These are phyloP conservation scores for Gryllus longicercus DNA, from an alignment of 2,888 invertebrate genomes.

Conservation along the genomic window DNA sequence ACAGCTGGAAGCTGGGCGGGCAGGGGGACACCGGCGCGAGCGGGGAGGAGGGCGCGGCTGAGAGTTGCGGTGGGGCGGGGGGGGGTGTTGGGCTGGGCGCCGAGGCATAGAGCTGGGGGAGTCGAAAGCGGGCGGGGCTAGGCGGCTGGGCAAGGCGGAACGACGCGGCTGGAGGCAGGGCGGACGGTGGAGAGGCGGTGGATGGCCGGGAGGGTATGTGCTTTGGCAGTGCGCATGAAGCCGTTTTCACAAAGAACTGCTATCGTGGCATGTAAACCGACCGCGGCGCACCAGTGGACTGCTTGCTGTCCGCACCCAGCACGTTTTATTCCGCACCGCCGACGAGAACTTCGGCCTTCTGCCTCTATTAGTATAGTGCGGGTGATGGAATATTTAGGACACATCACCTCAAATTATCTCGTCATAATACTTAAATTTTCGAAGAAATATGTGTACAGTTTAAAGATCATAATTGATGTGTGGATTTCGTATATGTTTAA, in stretches of 20 bases:
- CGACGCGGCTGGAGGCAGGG: neutral
- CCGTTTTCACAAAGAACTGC: constrained; percentile 17
- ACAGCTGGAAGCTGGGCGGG: too few relatives aligned
- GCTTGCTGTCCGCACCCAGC: neutral
- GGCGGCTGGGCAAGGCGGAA: neutral
- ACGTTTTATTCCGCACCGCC: too few relatives aligned
- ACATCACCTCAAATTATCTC: too few relatives aligned
- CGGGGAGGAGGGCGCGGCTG: neutral
- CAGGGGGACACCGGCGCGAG: neutral
- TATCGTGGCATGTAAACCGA: constrained; percentile 4
- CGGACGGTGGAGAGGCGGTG: neutral
- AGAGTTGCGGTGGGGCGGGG: neutral
- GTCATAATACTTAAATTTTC: too few relatives aligned
- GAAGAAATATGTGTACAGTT: too few relatives aligned
- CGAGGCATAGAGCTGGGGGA: neutral
- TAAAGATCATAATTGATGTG: too few relatives aligned
- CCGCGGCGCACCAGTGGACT: neutral
- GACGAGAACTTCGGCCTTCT: too few relatives aligned
- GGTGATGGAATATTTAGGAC: too few relatives aligned
- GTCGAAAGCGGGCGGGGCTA: neutral
- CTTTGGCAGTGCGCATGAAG: constrained; percentile 5
- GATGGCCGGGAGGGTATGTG: neutral
- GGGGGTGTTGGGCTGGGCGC: neutral
- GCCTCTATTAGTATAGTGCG: too few relatives aligned
- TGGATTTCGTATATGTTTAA: too few relatives aligned